Conservation (phyloP, 2,888 invertebrate species). For the Heteropelma amictum region DNA sequence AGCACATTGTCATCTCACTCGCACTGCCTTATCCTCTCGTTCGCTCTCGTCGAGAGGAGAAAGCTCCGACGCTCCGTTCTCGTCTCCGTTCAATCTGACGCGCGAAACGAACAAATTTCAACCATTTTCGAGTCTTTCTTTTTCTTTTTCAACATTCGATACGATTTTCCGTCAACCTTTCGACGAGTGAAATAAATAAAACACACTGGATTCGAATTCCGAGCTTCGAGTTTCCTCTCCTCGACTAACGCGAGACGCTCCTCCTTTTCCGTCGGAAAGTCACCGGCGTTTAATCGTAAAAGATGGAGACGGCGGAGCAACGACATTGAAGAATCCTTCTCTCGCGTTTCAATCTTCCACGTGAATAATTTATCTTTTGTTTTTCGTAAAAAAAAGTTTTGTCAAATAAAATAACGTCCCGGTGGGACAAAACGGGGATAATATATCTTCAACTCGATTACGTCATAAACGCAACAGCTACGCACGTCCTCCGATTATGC, state of each 20-base stretch:
- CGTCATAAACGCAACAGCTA: conserved; percentile 31
- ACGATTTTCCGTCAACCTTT: not conserved
- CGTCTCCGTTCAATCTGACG: not conserved
- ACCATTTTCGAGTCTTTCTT: too few relatives aligned
- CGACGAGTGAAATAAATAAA: not conserved
- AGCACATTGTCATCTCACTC: conserved; percentile 16
- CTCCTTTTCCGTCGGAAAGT: not conserved
- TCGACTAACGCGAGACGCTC: not conserved
- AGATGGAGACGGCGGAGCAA: too few relatives aligned
- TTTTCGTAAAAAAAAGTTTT: conserved; percentile 9
- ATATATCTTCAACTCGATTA: conserved; percentile 5
- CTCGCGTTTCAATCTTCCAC: not conserved
- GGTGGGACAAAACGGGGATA: conserved; percentile 25
- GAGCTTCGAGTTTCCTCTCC: not conserved
- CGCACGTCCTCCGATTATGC: conserved; percentile 45
- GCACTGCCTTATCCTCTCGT: not conserved
- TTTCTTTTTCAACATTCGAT: not conserved
- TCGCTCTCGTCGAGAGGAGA: not conserved
- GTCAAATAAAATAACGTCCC: conserved; percentile 38
- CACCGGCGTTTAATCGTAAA: not conserved
- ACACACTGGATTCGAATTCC: not conserved
- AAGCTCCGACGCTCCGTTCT: not conserved
- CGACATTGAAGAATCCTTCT: too few relatives aligned
- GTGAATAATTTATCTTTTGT: not conserved
- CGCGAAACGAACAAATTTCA: too few relatives aligned